Base-by-base conservation (phyloP, 2,888 invertebrate genomes). In the Nomada fucata region DNA sequence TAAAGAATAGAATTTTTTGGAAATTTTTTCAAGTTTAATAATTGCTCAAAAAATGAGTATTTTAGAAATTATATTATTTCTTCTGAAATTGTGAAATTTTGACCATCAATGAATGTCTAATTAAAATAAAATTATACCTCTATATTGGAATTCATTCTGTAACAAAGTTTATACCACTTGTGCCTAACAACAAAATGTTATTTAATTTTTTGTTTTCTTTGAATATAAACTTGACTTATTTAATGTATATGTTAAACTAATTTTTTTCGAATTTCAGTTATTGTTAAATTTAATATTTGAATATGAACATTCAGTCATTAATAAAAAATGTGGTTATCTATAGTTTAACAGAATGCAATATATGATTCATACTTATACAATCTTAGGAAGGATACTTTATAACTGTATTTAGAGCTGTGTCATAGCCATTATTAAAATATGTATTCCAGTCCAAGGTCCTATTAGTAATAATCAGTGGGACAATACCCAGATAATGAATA, bases 381-480 rank as follows among this genome's bases (percentile, higher is more conserved):
- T 57, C 61, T 84, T 65, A 84, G 57, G 53, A 85, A 78, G 78
- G 65, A 83, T 70, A 65, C 68, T 74, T 78, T 84, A 83, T 65
- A 70, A 71, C 47, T 75, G 73, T 61, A 83, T 79, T 84, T 71
- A 83, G 71, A 86, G 84, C 70, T 77, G 69, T 83, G 76, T 88
- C 80, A 74, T 75, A 79, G 63, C 70, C 68, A 86, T 88, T 89
- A 88, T 77, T 76, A 85, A 87, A 86, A 86, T 83, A 18, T 50
- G 55, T 69, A 60, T 65, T 65, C 15, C 20, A 29, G n/a, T 68
- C 23, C 61, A 81, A 78, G 77, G 63, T 61, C 52, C 23, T 11
- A 13, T 73, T 65, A 67, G 18, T 18, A 64, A 10, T 50, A 20
- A 75, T 15, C 18, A 23, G 18, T 53, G 3, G 59, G 36, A 1